Evolutionary conservation across 2,113 vertebrate genomes (phyloP).

Genomic region (Toxotes chatareus): DNA sequence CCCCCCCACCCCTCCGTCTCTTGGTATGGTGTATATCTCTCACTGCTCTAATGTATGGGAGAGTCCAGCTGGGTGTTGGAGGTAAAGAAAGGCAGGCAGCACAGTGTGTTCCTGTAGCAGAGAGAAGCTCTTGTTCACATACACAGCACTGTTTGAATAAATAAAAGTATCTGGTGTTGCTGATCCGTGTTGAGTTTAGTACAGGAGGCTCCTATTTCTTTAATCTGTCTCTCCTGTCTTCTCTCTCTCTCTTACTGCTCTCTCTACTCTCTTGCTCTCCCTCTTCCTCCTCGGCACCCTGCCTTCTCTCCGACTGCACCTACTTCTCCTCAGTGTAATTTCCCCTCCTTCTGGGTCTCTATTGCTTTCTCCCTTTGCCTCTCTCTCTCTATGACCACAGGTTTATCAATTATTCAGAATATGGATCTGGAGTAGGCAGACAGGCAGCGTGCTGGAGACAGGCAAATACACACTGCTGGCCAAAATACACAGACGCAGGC

Average conservation of each 20-base stretch:
- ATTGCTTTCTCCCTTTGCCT: slow-evolving; percentile 48
- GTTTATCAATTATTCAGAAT: slow-evolving; percentile 84
- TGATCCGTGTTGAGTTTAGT: slow-evolving; percentile 80
- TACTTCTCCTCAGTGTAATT: slow-evolving; percentile 49
- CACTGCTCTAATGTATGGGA: slow-evolving; percentile 15
- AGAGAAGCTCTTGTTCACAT: slow-evolving; percentile 75
- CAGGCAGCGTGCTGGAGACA: slow-evolving; percentile 68
- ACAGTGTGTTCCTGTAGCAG: slow-evolving; percentile 70
- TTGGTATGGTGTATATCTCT: neutral
- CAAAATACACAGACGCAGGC: slow-evolving; percentile 48
- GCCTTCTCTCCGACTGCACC: slow-evolving; percentile 12
- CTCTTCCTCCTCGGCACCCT: slow-evolving; percentile 21
- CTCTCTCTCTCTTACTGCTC: slow-evolving; percentile 23
- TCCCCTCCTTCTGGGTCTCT: slow-evolving; percentile 33
- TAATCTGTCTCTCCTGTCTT: slow-evolving; percentile 66
- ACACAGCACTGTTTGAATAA: slow-evolving; percentile 83
- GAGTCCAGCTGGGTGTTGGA: slow-evolving; percentile 27
- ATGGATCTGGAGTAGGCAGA: slow-evolving; percentile 77
- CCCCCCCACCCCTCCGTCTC: neutral
- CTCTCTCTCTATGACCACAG: slow-evolving; percentile 53
- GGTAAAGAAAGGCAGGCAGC: slow-evolving; percentile 37
- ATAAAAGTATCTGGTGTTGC: slow-evolving; percentile 87
- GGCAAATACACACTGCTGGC: slow-evolving; percentile 47
- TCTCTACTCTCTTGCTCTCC: slow-evolving; percentile 13
- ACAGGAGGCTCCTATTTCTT: slow-evolving; percentile 80